phyloP scores from a whole-genome alignment of 2,797 vertebrate species.

The Pseudotriccus pelzelni region DNA sequence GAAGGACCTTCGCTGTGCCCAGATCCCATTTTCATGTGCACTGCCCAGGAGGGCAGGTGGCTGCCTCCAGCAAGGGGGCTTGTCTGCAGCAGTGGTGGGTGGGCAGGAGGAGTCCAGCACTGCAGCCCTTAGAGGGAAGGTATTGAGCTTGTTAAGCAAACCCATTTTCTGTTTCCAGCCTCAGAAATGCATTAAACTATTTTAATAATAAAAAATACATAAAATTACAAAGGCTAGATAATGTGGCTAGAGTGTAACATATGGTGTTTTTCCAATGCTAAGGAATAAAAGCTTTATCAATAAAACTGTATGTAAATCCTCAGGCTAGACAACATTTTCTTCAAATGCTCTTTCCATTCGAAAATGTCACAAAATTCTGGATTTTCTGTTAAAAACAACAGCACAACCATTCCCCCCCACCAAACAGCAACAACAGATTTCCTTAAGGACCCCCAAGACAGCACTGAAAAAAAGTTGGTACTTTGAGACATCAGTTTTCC shows the following conservation, averaged over 20 bases:
- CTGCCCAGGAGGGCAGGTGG: no score
- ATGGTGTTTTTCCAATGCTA: neutral
- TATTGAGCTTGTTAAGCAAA: neutral
- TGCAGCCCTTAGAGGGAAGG: neutral
- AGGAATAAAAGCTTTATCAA: neutral
- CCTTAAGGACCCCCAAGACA: neutral
- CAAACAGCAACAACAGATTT: neutral
- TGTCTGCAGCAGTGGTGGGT: neutral
- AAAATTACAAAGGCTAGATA: neutral
- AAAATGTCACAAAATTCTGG: neutral
- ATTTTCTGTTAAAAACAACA: constrained; percentile 9
- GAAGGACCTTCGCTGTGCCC: neutral
- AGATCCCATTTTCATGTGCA: no score
- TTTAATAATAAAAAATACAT: neutral
- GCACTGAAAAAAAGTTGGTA: neutral
- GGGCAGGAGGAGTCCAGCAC: neutral
- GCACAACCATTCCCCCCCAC: fast-evolving
- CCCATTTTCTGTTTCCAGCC: neutral
- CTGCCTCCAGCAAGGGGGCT: neutral
- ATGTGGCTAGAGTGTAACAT: neutral
- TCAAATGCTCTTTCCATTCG: neutral
- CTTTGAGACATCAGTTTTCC: neutral
- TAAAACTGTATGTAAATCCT: constrained; percentile 1
- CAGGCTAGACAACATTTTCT: constrained; percentile 28
- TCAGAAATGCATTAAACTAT: neutral